phyloP scores from a whole-genome alignment of 2,888 invertebrate species.

The Autographa gamma region DNA sequence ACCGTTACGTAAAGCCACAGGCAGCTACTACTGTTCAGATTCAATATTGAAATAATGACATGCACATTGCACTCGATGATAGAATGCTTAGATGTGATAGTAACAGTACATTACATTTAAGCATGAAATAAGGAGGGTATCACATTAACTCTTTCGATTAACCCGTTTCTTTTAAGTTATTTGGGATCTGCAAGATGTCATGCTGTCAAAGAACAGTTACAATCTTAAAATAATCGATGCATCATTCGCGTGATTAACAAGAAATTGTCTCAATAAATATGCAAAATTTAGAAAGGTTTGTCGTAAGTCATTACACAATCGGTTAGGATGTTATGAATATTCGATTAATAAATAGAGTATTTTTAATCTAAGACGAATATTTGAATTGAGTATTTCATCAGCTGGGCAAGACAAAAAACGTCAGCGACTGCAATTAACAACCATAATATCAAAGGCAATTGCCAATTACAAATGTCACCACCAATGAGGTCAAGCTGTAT shows the following conservation, averaged over 20 bases:
- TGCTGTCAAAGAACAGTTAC: neutral
- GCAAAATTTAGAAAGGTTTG: constrained; percentile 1
- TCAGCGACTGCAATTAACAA: constrained; percentile 43
- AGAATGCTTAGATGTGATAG: neutral
- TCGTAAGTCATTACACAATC: neutral
- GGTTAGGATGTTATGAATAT: neutral
- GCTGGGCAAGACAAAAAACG: constrained; percentile 26
- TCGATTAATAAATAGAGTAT: neutral
- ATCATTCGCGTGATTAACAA: neutral
- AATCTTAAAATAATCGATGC: neutral
- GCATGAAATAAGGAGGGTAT: neutral
- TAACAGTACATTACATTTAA: neutral
- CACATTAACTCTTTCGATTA: neutral
- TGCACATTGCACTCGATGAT: neutral
- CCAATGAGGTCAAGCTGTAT: constrained; percentile 82
- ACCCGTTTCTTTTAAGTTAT: too few relatives aligned
- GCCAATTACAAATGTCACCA: constrained; percentile 62
- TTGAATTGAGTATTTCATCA: constrained; percentile 2
- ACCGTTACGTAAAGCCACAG: constrained; percentile 26
- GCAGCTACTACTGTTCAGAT: constrained; percentile 14
- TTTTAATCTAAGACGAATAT: neutral
- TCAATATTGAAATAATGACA: constrained; percentile 36
- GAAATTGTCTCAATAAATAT: neutral
- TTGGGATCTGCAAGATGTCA: neutral
- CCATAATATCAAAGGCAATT: constrained; percentile 64